Evolutionary conservation across 2,113 vertebrate species (phyloP).

Genomic region (Calyptomena viridis): DNA sequence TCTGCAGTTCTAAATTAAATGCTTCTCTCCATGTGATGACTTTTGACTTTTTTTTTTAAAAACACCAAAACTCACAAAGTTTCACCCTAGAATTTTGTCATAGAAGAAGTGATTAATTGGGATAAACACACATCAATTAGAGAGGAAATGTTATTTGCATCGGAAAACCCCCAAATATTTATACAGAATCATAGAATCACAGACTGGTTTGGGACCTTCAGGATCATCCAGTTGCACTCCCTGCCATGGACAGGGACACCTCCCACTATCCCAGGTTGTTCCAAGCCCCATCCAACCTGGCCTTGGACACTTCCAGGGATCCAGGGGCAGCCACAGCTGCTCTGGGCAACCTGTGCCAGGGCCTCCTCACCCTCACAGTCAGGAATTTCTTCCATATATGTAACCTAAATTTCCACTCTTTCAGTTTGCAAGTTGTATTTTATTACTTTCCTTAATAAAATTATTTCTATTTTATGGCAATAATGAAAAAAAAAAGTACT

Average conservation of each 20-base stretch:
- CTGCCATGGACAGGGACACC: background rate
- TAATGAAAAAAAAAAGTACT: background rate
- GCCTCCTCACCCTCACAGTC: too few species aligned
- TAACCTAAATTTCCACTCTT: background rate
- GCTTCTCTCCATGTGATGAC: background rate
- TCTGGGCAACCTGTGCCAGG: background rate
- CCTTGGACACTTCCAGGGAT: background rate
- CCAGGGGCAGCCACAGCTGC: background rate
- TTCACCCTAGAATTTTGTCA: background rate
- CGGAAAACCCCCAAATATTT: accelerated
- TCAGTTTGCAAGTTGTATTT: background rate
- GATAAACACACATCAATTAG: background rate
- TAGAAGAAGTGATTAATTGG: background rate
- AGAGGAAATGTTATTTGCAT: background rate
- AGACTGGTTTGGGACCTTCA: background rate
- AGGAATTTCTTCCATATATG: background rate
- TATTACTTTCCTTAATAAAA: background rate
- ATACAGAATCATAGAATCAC: background rate
- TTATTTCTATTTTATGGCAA: background rate
- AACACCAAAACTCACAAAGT: background rate
- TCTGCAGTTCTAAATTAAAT: background rate
- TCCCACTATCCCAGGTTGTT: accelerated
- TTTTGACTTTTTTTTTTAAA: background rate
- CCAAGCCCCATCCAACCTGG: accelerated
- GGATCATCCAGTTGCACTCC: accelerated